Percentiles rank a stretch among this genome's conserved stretches.
Conservation (phyloP, 1,140 invertebrate species). For the Drosophila melanica region DNA sequence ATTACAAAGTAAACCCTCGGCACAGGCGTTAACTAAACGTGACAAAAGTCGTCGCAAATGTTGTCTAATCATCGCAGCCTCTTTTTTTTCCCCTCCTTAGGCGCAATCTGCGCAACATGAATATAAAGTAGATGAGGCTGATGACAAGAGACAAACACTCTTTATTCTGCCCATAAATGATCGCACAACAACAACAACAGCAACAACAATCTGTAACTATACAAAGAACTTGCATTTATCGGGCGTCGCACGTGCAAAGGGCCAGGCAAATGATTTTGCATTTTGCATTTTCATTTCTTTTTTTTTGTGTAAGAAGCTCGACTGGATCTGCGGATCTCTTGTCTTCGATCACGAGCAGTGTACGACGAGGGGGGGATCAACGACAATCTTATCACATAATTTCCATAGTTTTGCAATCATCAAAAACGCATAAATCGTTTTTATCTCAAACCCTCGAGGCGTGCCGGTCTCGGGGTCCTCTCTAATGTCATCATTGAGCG, state of each 20-base stretch:
- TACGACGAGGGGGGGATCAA: conserved; percentile 34
- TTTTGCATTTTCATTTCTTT: conserved; percentile 4
- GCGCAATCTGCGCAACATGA: conserved; percentile 47
- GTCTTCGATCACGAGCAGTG: conserved; percentile 59
- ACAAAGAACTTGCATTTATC: conserved; percentile 34
- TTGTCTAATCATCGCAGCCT: conserved; percentile 62
- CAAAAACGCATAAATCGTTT: conserved; percentile 67
- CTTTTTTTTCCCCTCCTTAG: background rate
- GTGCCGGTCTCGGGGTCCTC: conserved; percentile 34
- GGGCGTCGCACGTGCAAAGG: conserved; percentile 60
- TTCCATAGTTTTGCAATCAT: conserved; percentile 68
- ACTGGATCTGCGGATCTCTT: conserved; percentile 13
- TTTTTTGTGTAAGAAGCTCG: background rate
- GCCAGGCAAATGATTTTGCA: conserved; percentile 55
- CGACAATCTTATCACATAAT: conserved; percentile 52
- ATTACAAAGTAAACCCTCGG: conserved; percentile 25
- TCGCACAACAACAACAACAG: conserved; percentile 49
- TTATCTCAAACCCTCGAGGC: conserved; percentile 34
- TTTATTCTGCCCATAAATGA: conserved; percentile 22
- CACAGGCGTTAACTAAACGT: conserved; percentile 59
- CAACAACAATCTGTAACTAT: conserved; percentile 23
- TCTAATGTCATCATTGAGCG: conserved; percentile 64
- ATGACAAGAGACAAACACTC: conserved; percentile 35
- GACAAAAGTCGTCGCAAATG: conserved; percentile 57
- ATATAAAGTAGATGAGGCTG: conserved; percentile 49